These are phyloP conservation scores for Drosophila simulans DNA, from an alignment of 1,140 invertebrate genomes.

Conservation along the genomic window DNA sequence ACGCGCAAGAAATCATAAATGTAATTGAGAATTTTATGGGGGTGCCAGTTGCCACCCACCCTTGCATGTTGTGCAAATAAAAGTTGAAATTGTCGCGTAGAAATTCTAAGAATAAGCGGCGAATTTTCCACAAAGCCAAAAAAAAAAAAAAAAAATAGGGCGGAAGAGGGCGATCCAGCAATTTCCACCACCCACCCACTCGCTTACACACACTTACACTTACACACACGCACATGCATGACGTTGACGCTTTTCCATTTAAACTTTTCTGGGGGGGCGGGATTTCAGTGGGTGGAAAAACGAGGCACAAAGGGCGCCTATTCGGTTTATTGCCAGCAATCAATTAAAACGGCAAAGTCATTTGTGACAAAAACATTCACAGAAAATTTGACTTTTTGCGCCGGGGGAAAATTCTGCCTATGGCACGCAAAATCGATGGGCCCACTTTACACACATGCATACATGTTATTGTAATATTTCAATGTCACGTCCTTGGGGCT, in stretches of 20 bases:
- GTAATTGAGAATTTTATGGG: conserved; percentile 80
- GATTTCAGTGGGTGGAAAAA: conserved; percentile 1
- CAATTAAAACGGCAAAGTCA: conserved; percentile 79
- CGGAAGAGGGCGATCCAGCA: conserved; percentile 45
- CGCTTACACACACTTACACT: neutral
- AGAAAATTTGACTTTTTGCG: conserved; percentile 73
- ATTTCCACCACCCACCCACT: conserved; percentile 9
- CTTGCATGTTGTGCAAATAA: conserved; percentile 59
- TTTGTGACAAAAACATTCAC: conserved; percentile 80
- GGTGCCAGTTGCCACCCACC: conserved; percentile 6
- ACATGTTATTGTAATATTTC: conserved; percentile 68
- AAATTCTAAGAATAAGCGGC: conserved; percentile 73
- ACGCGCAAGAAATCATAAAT: conserved; percentile 78
- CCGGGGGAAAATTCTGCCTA: conserved; percentile 26
- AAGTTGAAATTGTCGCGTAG: conserved; percentile 75
- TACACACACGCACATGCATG: conserved; percentile 33
- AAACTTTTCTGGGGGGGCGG: conserved; percentile 40
- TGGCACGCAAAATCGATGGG: conserved; percentile 61
- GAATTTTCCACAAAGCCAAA: conserved; percentile 63
- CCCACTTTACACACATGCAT: conserved; percentile 21
- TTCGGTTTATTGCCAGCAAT: conserved; percentile 80
- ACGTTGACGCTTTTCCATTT: conserved; percentile 79
- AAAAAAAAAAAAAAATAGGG: conserved; percentile 24
- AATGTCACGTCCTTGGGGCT: conserved; percentile 55
- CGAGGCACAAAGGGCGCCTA: conserved; percentile 62